phyloP scores from a whole-genome alignment of 2,888 invertebrate genomes.

The Oligia strigilis region DNA sequence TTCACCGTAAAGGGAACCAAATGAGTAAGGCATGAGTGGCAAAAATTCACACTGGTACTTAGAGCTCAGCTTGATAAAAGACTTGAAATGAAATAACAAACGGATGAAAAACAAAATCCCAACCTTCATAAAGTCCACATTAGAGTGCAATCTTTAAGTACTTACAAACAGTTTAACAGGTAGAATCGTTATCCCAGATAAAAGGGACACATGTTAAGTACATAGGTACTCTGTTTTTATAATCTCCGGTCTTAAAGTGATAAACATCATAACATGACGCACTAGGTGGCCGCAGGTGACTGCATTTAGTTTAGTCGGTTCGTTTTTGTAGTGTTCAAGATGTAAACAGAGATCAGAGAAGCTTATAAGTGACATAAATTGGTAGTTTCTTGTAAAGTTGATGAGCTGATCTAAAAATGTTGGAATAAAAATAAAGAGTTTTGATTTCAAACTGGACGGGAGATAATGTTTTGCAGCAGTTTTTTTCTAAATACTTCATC shows the following conservation, averaged over 20 bases:
- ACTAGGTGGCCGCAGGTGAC: slow-evolving; percentile 14
- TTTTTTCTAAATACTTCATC: background rate
- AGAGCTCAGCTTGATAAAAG: background rate
- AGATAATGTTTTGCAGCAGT: background rate
- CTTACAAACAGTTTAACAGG: background rate
- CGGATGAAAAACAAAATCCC: background rate
- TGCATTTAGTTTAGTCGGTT: background rate
- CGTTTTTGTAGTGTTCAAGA: background rate
- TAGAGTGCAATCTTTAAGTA: background rate
- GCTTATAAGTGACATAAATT: background rate
- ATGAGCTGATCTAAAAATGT: background rate
- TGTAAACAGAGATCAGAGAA: background rate
- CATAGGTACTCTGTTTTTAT: slow-evolving; percentile 14
- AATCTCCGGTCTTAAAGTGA: slow-evolving; percentile 16
- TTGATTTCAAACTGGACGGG: background rate
- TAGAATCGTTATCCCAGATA: background rate
- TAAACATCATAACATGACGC: slow-evolving; percentile 6
- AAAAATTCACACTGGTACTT: background rate
- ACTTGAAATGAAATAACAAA: background rate
- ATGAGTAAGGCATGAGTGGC: background rate
- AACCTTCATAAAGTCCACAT: background rate
- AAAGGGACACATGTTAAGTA: slow-evolving; percentile 6
- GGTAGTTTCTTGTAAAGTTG: background rate
- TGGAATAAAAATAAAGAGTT: too few species aligned
- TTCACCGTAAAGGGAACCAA: background rate